Evolutionary conservation across 2,888 invertebrate species (phyloP), one percentile per base, ranked within the genome.

Genomic region (Dicroscelio sp.): DNA sequence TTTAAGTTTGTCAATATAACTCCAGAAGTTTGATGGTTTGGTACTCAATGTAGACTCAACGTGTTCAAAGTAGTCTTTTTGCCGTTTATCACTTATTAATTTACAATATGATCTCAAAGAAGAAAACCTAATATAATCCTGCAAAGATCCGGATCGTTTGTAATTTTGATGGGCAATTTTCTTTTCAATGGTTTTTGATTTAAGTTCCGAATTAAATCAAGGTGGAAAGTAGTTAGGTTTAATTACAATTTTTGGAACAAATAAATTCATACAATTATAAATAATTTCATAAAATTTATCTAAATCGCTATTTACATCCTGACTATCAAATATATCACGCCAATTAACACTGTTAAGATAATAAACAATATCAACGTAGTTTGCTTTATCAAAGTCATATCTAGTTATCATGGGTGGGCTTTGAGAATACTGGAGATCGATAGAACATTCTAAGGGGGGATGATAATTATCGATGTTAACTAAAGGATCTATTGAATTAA

Each of bases 201-300:
- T 60, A 10, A 60, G 60, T 60, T 25, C 25, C 60, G 60, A 27
- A 14, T 60, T 27, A 17, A 60, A 60, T 27, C 25, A 60, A 12
- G 60, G 60, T 30, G 60, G 58, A 58, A 76, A 76, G 1, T 3
- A 23, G 23, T 67, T 30, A 23, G 14, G 67, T 17, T 25, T 38
- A 5, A 35, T 23, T 33, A n/a, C n/a, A 14, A 27, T 25, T 27
- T 17, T 38, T 2, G 60, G 76, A 23, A 60, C 35, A 60, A 20
- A 78, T 43, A 2, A 12, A 48, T 65, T 30, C 12, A 79, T 65
- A 5, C 5, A 27, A 1, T 30, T 14, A 31, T 27, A 63, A 12
- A 79, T 6, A 33, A 79, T 63, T 8, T 27, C 12, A 30, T 78
- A 63, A 38, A 78, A 63, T 35, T 25, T 23, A 30, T 63, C 65